Base-by-base conservation (phyloP, 2,797 vertebrate species). In the Delichon dasypus region DNA sequence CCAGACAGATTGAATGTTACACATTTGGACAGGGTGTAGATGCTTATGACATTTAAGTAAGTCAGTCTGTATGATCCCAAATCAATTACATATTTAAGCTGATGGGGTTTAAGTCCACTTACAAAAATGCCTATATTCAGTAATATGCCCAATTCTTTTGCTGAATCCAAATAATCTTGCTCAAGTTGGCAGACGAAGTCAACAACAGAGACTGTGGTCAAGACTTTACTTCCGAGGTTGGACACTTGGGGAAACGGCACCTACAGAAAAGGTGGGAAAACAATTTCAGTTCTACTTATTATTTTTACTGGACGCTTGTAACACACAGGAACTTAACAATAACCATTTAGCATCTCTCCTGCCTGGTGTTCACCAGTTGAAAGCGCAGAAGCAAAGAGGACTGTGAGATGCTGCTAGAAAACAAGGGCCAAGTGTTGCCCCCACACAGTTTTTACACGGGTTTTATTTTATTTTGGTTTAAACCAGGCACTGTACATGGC, bases 301-400 rank as follows among this genome's bases (percentile, higher is more conserved):
- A 64, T 50, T 84, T 27, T 48, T 2, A 30, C 14, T 47, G 8
- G 22, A 81, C 62, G 5, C 23, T 29, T 44, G 27, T 27, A 76
- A 34, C 53, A 65, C 13, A 18, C 20, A 62, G 10, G 16, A 77
- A 61, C 7, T 36, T 7, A 38, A 5, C 8, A 60, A 57, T 45
- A 76, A 53, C 17, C 10, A 71, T 4, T 45, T 7, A 76, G 47
- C 45, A 34, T 30, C 34, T 47, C 32, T 74, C 16, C 61, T 53
- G 20, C 29, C 64, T 23, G 20, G 6, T 5, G 44, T 4, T 75
- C 14, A 26, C 9, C 61, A 16, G 29, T 0, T 13, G 38, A 68
- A 62, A 53, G 20, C 1, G 0, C 6, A 19, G 6, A 61, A 76
- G 7, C 0, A 0, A 73, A 54, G 3, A 42, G 51, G 66, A 22